phyloP scores from a whole-genome alignment of 2,888 invertebrate genomes.

The Hirtodrosophila trivittata region DNA sequence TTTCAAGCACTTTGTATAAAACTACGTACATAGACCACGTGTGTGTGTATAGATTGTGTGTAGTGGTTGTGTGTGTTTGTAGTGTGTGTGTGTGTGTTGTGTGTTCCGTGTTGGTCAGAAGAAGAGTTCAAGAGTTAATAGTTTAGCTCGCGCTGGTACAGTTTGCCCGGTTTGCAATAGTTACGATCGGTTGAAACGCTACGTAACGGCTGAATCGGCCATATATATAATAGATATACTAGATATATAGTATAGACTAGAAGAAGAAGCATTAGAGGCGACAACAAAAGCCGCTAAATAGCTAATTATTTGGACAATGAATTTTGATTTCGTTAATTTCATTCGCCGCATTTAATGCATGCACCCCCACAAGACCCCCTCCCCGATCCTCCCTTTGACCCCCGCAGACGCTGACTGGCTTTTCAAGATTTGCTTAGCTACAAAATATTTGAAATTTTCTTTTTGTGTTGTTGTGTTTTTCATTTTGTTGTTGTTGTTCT shows the following conservation, averaged over 20 bases:
- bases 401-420: constrained; percentile 11
- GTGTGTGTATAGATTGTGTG: constrained; percentile 5
- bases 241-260: constrained; percentile 21
- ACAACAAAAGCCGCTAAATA: constrained; percentile 65
- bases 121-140: constrained; percentile 12
- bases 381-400: not conserved
- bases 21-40: constrained; percentile 12
- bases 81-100: constrained; percentile 9
- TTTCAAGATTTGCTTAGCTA: constrained; percentile 33
- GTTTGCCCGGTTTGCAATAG: no score
- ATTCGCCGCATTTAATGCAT: constrained; percentile 46
- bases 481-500: constrained; percentile 13
- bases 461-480: constrained; percentile 23
- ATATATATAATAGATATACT: constrained; percentile 2
- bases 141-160: no score
- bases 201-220: not conserved
- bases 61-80: constrained; percentile 5
- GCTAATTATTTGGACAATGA: constrained; percentile 74
- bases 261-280: constrained; percentile 21
- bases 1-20: constrained; percentile 34
- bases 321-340: constrained; percentile 65
- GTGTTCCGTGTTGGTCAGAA: constrained; percentile 5
- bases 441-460: constrained; percentile 29
- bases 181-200: no score
- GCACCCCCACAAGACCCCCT: not conserved